Evolutionary conservation across 2,797 vertebrate genomes (phyloP), one percentile per base, ranked within the genome.

Genomic region (Manis javanica): DNA sequence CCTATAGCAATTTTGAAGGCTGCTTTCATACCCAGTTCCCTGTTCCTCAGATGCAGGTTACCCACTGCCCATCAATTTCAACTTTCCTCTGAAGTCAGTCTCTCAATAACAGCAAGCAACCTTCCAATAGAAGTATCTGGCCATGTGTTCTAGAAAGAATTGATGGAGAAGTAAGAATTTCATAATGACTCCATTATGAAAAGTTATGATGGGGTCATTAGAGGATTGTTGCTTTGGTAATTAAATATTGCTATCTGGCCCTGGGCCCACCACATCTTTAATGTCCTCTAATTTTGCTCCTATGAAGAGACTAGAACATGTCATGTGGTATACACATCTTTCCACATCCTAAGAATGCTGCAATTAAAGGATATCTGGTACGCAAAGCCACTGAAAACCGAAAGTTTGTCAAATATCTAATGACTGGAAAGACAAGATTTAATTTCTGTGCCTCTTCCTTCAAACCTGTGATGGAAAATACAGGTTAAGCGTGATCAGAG

Each of bases 401-500:
- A 29, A 46, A 91, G 26, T 53, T 26, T 26, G 68, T 63, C 75
- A 68, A 91, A 34, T 5, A 68, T 14, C 26, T 55, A 42, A 68
- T 46, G 71, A 72, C 78, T 82, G 49, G 57, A 87, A 97, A 87
- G 61, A 72, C 8, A 53, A 85, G 24, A 68, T n/a, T 95, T 90
- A 82, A 96, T 83, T 75, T 88, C 49, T 81, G 75, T n/a, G 23
- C 68, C 5, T 79, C 39, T 57, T 79, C 16, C 29, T 83, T 37
- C 21, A 49, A 37, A 11, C 7, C 18, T n/a, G 11, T 57, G 69
- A 61, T 83, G n/a, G 24, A 37, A 82, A 46, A 68, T 42, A 81
- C 4, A 85, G 64, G 84, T 19, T 78, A 37, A 63, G 5, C 84
- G 34, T 84, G 49, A 53, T 16, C 10, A 42, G 31, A 42, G 31